phyloP scores from a whole-genome alignment of 2,888 invertebrate genomes.

The Agrotis ipsilon region DNA sequence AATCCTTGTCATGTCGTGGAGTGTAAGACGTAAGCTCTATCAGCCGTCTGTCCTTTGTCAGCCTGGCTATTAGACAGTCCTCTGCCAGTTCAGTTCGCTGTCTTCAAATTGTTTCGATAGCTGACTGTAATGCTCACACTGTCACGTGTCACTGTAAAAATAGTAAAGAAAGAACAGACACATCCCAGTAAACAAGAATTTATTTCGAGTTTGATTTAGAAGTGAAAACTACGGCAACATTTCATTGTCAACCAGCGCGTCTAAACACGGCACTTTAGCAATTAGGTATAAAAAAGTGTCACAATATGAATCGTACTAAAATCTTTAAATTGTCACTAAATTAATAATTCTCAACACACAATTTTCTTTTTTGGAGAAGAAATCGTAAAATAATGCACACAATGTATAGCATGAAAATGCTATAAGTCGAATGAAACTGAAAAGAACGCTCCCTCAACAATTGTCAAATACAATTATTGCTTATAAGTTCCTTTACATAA shows the following conservation, averaged over 20 bases:
- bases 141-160: neutral
- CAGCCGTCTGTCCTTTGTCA: slow-evolving; percentile 3
- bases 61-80: neutral
- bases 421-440: too few relatives aligned
- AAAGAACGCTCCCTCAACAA: too few relatives aligned
- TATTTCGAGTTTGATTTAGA: slow-evolving; percentile 9
- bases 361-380: too few relatives aligned
- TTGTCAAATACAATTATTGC: too few relatives aligned
- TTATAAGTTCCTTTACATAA: too few relatives aligned
- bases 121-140: neutral
- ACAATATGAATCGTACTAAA: too few relatives aligned
- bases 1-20: neutral
- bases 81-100: slow-evolving; percentile 5
- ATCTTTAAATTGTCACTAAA: too few relatives aligned
- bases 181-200: slow-evolving; percentile 2
- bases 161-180: neutral
- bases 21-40: neutral
- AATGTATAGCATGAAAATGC: too few relatives aligned
- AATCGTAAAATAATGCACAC: too few relatives aligned
- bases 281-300: too few relatives aligned
- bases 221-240: neutral
- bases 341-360: too few relatives aligned
- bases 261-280: too few relatives aligned
- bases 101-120: neutral
- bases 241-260: neutral